Conservation (phyloP, 2,888 invertebrate species). For the Epinotia bilunana region DNA sequence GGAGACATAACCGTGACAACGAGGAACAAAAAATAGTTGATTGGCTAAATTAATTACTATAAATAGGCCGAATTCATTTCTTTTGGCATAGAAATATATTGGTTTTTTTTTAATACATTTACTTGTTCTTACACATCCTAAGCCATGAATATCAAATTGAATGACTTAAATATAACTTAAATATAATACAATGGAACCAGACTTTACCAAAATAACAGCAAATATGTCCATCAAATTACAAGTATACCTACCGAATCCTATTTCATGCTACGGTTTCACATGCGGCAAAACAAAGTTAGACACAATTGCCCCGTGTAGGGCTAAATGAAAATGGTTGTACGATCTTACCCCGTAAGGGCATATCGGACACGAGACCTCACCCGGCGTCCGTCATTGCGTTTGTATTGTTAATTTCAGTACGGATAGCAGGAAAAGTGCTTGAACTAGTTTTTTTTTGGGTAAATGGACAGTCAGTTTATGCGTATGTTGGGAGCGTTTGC, state of each 20-base stretch:
- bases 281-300: slow-evolving; percentile 30
- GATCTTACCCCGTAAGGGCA: not conserved
- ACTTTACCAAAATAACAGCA: too few species aligned
- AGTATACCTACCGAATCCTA: slow-evolving; percentile 1
- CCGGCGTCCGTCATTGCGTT: not conserved
- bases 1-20: too few species aligned
- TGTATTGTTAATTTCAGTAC: slow-evolving; percentile 32
- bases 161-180: too few species aligned
- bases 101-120: too few species aligned
- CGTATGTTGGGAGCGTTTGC: slow-evolving; percentile 2
- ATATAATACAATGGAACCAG: not conserved
- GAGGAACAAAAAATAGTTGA: too few species aligned
- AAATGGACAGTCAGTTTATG: slow-evolving; percentile 27
- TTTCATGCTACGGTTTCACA: slow-evolving; percentile 6
- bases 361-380: not conserved
- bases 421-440: slow-evolving; percentile 29
- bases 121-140: too few species aligned
- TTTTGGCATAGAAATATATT: too few species aligned
- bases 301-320: slow-evolving; percentile 21
- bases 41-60: too few species aligned
- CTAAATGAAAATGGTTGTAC: slow-evolving; percentile 25
- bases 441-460: slow-evolving; percentile 25
- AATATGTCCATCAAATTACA: slow-evolving; percentile 4
- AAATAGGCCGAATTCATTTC: too few species aligned
- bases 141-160: too few species aligned